Conservation (phyloP, 1,140 invertebrate genomes). For the Agrilus planipennis region DNA sequence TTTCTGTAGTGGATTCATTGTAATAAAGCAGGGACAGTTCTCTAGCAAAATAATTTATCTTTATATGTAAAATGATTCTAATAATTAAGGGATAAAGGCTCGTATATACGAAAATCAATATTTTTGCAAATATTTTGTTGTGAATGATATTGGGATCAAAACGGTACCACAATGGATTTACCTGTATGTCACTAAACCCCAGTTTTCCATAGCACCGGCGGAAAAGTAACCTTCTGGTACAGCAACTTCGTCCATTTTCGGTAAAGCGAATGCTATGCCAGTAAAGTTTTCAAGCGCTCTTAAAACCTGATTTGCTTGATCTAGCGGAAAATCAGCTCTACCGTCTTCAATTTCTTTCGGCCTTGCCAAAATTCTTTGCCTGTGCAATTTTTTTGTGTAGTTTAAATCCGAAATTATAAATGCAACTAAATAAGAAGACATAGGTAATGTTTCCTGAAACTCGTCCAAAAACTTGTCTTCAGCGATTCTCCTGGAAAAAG, state of each 20-base stretch:
- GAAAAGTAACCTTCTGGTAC: constrained; percentile 70
- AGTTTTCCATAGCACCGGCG: constrained; percentile 74
- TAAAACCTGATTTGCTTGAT: background rate
- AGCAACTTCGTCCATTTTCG: constrained; percentile 77
- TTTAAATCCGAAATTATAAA: constrained; percentile 41
- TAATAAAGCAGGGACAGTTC: too few species aligned
- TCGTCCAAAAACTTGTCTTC: too few species aligned
- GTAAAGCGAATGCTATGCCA: constrained; percentile 54
- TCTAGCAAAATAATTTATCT: too few species aligned
- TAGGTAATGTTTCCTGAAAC: constrained; percentile 23
- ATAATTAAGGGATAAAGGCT: too few species aligned
- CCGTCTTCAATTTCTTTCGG: background rate
- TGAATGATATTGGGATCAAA: too few species aligned
- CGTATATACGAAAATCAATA: too few species aligned
- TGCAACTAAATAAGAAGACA: constrained; percentile 69
- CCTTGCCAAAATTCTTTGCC: background rate
- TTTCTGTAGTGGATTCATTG: too few species aligned
- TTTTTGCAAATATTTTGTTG: too few species aligned
- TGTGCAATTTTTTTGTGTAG: background rate
- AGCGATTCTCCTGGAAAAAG: too few species aligned
- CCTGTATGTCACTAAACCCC: constrained; percentile 54
- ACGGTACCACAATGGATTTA: constrained; percentile 30
- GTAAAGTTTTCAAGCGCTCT: constrained; percentile 48
- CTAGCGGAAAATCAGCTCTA: constrained; percentile 1
- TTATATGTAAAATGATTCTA: too few species aligned